Evolutionary conservation across 2,888 invertebrate species (phyloP).

Genomic region (Eristalinus sepulchralis): DNA sequence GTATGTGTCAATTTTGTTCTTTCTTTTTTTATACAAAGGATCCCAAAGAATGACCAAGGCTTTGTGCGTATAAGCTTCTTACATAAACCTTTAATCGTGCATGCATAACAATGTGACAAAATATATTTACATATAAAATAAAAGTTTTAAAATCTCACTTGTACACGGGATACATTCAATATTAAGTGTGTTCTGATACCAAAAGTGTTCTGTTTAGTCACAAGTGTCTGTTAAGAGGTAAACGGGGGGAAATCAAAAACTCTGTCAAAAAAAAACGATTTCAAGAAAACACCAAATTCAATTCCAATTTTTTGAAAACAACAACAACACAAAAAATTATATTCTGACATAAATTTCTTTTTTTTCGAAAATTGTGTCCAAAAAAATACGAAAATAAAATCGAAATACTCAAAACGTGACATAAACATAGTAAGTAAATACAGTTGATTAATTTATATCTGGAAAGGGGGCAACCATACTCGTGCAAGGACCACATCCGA

Average conservation of each 20-base stretch:
- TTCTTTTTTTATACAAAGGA: too few species aligned
- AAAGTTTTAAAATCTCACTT: background rate
- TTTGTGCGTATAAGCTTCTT: background rate
- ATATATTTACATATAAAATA: background rate
- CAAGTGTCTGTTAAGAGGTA: background rate
- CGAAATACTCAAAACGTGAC: slow-evolving; percentile 29
- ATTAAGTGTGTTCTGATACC: background rate
- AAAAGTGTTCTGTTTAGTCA: background rate
- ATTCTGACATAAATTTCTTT: background rate
- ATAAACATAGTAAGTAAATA: slow-evolving; percentile 1
- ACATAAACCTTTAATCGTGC: background rate
- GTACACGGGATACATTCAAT: background rate
- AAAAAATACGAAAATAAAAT: slow-evolving; percentile 32
- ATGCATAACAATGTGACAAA: background rate
- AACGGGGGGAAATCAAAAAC: background rate
- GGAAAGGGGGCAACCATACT: slow-evolving; percentile 80
- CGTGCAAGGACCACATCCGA: slow-evolving; percentile 79
- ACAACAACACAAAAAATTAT: slow-evolving; percentile 30
- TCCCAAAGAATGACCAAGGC: too few species aligned
- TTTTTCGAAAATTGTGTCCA: slow-evolving; percentile 17
- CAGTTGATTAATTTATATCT: slow-evolving; percentile 47
- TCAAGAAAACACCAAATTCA: slow-evolving; percentile 48
- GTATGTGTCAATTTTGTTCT: too few species aligned
- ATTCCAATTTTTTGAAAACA: slow-evolving; percentile 77
- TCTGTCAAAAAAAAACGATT: background rate